Conservation (phyloP, 1,140 invertebrate genomes). For the Stegodyphus dumicola region DNA sequence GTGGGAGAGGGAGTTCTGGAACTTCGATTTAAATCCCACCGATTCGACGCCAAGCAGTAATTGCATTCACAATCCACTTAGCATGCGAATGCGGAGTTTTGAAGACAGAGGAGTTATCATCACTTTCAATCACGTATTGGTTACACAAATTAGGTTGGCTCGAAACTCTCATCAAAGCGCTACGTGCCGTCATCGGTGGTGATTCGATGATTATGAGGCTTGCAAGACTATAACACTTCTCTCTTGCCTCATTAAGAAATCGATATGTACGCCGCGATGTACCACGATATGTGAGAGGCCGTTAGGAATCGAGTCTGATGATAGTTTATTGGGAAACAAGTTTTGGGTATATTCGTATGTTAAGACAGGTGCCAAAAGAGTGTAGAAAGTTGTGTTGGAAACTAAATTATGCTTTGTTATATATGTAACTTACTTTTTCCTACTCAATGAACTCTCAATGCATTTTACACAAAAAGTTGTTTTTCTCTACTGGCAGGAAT, state of each 20-base stretch:
- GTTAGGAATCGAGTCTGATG: no score
- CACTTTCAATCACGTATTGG: constrained; percentile 56
- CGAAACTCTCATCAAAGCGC: constrained; percentile 44
- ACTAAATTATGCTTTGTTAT: no score
- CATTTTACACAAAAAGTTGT: no score
- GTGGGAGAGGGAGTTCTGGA: neutral
- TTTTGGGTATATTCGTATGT: no score
- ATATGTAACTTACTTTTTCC: no score
- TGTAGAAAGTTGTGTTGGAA: no score
- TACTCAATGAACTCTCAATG: no score
- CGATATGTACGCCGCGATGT: constrained; percentile 9
- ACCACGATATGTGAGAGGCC: no score
- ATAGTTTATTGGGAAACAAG: no score
- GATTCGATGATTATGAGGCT: constrained; percentile 43
- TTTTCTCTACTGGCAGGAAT: no score
- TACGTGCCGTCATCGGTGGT: constrained; percentile 28
- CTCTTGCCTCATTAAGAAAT: constrained; percentile 37
- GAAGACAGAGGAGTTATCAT: constrained; percentile 29
- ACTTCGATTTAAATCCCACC: constrained; percentile 54
- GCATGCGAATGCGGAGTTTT: constrained; percentile 32
- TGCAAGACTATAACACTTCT: constrained; percentile 21
- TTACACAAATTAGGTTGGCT: constrained; percentile 51
- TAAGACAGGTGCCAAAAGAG: no score
- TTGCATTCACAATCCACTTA: constrained; percentile 13
- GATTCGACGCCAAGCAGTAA: constrained; percentile 16